These are phyloP conservation scores for Busseola fusca DNA, from an alignment of 2,888 invertebrate genomes.

Conservation along the genomic window DNA sequence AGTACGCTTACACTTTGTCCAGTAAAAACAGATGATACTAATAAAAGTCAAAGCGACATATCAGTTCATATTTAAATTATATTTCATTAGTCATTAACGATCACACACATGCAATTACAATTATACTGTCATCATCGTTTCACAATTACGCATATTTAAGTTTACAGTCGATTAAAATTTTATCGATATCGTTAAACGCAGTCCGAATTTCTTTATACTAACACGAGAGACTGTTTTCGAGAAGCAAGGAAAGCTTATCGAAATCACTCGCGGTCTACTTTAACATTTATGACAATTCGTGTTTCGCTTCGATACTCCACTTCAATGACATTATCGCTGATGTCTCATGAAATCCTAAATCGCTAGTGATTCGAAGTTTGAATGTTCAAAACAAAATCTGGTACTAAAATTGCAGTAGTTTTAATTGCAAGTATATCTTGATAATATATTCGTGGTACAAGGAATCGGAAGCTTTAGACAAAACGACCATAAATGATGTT, in stretches of 20 bases:
- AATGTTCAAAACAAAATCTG: not conserved
- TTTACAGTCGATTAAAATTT: constrained; percentile 40
- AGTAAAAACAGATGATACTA: constrained; percentile 31
- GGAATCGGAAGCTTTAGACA: constrained; percentile 17
- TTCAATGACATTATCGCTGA: not conserved
- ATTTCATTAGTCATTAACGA: constrained; percentile 33
- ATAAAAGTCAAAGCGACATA: constrained; percentile 27
- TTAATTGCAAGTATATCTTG: not conserved
- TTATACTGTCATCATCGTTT: constrained; percentile 43
- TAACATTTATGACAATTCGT: not conserved
- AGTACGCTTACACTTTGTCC: constrained; percentile 38
- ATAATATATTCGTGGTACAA: constrained; percentile 1
- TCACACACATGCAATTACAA: constrained; percentile 31
- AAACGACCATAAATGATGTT: constrained; percentile 21
- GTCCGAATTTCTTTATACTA: constrained; percentile 26
- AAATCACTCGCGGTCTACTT: constrained; percentile 16
- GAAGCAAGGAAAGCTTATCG: too few species aligned
- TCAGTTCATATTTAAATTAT: constrained; percentile 25
- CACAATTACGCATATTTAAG: constrained; percentile 38
- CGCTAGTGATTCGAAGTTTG: not conserved
- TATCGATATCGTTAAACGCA: constrained; percentile 30
- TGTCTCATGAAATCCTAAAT: not conserved
- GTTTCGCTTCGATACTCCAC: not conserved
- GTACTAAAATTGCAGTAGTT: not conserved
- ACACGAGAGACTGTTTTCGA: too few species aligned